Evolutionary conservation across 92 coral and sea anemone species (phyloP).

Genomic region (Diadumene lineata): DNA sequence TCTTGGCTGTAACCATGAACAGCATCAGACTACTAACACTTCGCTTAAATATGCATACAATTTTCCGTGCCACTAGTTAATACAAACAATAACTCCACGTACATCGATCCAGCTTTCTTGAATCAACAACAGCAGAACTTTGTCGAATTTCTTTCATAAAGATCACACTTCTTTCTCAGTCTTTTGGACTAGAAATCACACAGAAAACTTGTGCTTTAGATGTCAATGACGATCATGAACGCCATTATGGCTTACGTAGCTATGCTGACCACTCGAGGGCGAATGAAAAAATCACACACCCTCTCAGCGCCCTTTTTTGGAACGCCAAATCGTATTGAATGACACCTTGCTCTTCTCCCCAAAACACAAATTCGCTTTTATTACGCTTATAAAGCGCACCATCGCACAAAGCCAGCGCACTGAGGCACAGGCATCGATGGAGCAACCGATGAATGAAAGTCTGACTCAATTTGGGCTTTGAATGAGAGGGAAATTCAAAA

Average conservation of each 20-base stretch:
- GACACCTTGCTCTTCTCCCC: constrained; percentile 95
- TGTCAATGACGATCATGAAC: constrained; percentile 59
- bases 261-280: constrained; percentile 97
- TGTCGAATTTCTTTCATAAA: constrained; percentile 84
- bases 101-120: constrained; percentile 82
- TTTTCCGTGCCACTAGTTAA: constrained; percentile 98
- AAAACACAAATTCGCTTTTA: constrained; percentile 70
- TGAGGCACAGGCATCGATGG: constrained; percentile 15
- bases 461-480: constrained; percentile 37
- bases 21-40: constrained; percentile 75
- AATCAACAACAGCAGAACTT: constrained; percentile 71
- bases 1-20: constrained; percentile 50
- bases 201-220: constrained; percentile 22
- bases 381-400: constrained; percentile 59
- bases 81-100: constrained; percentile 94
- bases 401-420: constrained; percentile 11
- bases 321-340: constrained; percentile 97
- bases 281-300: constrained; percentile 98
- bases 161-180: constrained; percentile 15
- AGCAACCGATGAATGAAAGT: constrained; percentile 37
- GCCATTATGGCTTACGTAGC: constrained; percentile 94
- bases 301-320: constrained; percentile 98
- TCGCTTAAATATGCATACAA: constrained; percentile 98
- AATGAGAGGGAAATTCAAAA: constrained; percentile 51
- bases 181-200: constrained; percentile 34